Evolutionary conservation across 2,797 vertebrate species (phyloP).

Genomic region (Spinus pinus): DNA sequence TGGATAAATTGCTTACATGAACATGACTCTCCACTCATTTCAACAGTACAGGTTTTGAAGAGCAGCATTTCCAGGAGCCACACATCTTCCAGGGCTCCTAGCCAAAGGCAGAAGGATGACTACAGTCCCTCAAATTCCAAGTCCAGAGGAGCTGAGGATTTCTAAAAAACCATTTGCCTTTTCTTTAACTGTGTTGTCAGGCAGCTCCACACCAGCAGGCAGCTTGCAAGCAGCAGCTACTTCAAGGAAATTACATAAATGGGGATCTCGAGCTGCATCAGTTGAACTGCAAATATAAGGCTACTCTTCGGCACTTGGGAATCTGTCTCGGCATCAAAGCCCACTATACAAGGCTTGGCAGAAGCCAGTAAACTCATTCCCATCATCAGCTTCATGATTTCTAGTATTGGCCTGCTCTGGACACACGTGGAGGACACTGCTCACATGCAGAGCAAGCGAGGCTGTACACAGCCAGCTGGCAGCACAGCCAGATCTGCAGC

Average conservation of each 20-base stretch:
- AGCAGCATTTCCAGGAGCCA: background rate
- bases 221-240: background rate
- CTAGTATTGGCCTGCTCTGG: background rate
- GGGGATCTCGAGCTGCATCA: background rate
- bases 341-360: background rate
- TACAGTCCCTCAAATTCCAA: background rate
- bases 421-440: background rate
- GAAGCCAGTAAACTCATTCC: conserved; percentile 17
- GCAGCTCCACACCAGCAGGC: background rate
- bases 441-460: background rate
- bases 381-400: conserved; percentile 11
- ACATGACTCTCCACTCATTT: background rate
- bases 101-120: background rate
- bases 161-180: background rate
- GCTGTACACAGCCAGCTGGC: conserved; percentile 55
- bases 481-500: conserved; percentile 46
- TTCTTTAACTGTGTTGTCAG: background rate
- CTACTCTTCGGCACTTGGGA: background rate
- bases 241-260: background rate
- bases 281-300: background rate
- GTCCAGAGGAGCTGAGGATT: background rate
- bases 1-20: background rate
- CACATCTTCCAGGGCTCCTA: background rate
- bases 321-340: background rate
- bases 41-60: background rate